Percentiles rank a stretch among this genome's conserved stretches.
Evolutionary conservation across 2,113 vertebrate genomes (phyloP).

Genomic region (Martes martes): DNA sequence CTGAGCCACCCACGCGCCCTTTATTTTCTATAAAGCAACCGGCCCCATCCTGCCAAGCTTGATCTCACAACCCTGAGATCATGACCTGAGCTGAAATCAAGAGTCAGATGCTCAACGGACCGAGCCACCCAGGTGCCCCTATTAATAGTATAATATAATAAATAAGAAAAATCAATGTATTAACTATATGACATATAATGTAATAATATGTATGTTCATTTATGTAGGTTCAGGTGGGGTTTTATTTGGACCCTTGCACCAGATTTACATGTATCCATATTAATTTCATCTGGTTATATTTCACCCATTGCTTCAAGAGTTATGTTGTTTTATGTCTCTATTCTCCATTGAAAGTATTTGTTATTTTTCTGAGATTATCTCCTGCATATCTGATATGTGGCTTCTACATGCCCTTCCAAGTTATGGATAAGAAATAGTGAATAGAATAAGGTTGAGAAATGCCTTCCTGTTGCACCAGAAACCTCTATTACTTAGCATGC

Average conservation of each 20-base stretch:
- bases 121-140: not conserved
- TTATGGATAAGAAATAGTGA: not conserved
- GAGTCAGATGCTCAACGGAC: not conserved
- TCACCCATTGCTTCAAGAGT: not conserved
- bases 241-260: constrained; percentile 16
- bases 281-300: not conserved
- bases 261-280: not conserved
- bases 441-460: not conserved
- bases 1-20: too few relatives aligned
- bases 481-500: not conserved
- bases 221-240: not conserved
- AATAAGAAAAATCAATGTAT: not conserved
- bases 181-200: not conserved
- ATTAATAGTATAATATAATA: not conserved
- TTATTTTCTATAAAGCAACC: not conserved
- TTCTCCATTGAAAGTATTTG: constrained; percentile 4
- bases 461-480: not conserved
- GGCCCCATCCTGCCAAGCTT: not conserved
- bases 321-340: not conserved
- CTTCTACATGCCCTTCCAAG: not conserved
- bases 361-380: not conserved
- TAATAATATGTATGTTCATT: not conserved
- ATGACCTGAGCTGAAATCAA: not conserved
- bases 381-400: not conserved
- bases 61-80: not conserved